Percentiles rank a stretch among this genome's conserved stretches.
Conservation (phyloP, 2,888 invertebrate genomes). For the Mesorhabditis sp. region DNA sequence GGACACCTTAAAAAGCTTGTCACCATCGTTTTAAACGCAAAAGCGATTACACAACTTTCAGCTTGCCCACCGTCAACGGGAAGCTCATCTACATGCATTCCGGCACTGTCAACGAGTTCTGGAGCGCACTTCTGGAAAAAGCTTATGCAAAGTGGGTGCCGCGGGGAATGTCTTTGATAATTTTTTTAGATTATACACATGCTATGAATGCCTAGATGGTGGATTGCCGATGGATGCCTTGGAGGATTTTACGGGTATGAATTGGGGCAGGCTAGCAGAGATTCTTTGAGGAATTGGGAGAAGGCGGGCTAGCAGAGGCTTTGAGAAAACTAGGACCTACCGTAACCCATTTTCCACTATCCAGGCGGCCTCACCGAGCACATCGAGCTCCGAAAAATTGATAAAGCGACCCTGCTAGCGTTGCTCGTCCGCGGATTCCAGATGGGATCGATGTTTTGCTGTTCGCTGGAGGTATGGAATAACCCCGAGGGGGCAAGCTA, state of each 20-base stretch:
- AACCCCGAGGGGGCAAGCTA: no score
- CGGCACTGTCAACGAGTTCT: conserved; percentile 82
- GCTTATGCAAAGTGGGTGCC: conserved; percentile 77
- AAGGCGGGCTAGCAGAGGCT: no score
- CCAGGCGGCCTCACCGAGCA: conserved; percentile 55
- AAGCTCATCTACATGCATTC: conserved; percentile 80
- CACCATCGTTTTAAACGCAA: not conserved
- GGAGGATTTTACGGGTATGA: conserved; percentile 85
- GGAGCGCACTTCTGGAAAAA: conserved; percentile 89
- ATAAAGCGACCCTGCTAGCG: conserved; percentile 68
- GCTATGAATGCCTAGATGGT: conserved; percentile 92
- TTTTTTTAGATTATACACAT: conserved; percentile 48
- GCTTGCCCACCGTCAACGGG: conserved; percentile 78
- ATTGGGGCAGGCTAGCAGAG: conserved; percentile 48
- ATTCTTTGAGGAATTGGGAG: not conserved
- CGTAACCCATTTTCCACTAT: conserved; percentile 60
- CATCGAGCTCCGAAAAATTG: conserved; percentile 66
- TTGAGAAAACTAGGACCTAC: no score
- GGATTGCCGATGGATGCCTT: conserved; percentile 95
- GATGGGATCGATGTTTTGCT: conserved; percentile 85
- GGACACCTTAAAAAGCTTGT: conserved; percentile 66
- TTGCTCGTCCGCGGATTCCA: conserved; percentile 84
- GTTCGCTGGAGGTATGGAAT: conserved; percentile 76
- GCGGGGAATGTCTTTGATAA: not conserved
- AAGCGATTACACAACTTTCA: not conserved